Percentiles rank a stretch among this genome's conserved stretches.
phyloP scores from a whole-genome alignment of 1,140 invertebrate genomes.

The Drosophila pectinifera region DNA sequence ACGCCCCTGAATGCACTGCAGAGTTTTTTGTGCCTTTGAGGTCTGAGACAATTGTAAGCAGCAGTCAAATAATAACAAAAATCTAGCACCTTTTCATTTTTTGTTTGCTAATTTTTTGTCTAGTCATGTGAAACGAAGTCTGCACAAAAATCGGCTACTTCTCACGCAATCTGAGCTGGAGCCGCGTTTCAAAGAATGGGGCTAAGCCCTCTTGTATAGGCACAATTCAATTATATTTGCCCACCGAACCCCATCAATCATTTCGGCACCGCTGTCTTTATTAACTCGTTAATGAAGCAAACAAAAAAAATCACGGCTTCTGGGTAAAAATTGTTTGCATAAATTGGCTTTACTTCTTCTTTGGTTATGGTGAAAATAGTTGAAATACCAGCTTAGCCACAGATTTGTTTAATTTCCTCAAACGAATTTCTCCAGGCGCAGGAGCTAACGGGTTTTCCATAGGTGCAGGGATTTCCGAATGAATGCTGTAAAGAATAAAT shows the following conservation, averaged over 20 bases:
- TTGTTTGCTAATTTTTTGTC: background rate
- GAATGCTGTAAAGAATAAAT: too few relatives aligned
- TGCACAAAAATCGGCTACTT: conserved; percentile 15
- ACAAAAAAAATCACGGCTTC: background rate
- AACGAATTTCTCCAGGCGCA: background rate
- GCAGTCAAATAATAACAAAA: background rate
- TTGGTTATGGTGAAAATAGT: conserved; percentile 1
- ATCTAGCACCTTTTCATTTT: conserved; percentile 9
- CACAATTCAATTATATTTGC: conserved; percentile 17
- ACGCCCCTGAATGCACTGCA: background rate
- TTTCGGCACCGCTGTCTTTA: conserved; percentile 15
- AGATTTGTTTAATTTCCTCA: background rate
- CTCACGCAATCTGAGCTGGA: conserved; percentile 12
- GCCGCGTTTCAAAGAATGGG: conserved; percentile 9
- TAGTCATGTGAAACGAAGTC: conserved; percentile 19
- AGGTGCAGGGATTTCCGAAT: background rate
- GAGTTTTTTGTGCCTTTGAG: background rate
- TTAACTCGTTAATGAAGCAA: conserved; percentile 12
- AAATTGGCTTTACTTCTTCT: background rate
- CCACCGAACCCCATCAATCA: conserved; percentile 8
- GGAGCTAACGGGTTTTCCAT: background rate
- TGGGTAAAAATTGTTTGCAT: background rate
- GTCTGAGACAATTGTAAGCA: background rate
- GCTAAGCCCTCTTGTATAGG: conserved; percentile 10
- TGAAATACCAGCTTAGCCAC: background rate